A percentile compares a stretch with the other conserved stretches of the same genome.
Evolutionary conservation across 1,140 invertebrate genomes (phyloP).

Genomic region (Eumaeus atala): DNA sequence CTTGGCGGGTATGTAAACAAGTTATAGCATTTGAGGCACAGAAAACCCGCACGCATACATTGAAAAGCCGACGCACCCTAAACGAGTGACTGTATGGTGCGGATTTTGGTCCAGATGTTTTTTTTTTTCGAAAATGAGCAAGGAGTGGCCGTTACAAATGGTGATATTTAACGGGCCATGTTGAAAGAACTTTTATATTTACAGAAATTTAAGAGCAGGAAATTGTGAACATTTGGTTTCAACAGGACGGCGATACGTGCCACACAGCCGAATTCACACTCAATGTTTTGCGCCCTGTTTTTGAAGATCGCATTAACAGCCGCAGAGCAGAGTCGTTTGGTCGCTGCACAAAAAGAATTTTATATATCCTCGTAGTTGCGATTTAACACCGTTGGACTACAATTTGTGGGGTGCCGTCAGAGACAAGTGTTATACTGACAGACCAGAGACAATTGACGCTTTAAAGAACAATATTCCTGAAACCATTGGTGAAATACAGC

Average conservation of each 20-base stretch:
- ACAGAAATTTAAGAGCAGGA: background rate
- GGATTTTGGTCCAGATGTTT: conserved; percentile 5
- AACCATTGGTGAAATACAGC: conserved; percentile 13
- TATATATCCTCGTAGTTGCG: conserved; percentile 16
- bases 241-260: conserved; percentile 6
- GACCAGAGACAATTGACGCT: conserved; percentile 21
- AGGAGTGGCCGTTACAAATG: conserved; percentile 4
- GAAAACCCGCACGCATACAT: conserved; percentile 8
- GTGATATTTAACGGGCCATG: conserved; percentile 1
- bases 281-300: conserved; percentile 14
- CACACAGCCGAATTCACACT: no score
- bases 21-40: background rate
- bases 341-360: no score
- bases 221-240: conserved; percentile 4
- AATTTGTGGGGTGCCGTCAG: conserved; percentile 21
- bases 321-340: conserved; percentile 21
- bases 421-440: conserved; percentile 19
- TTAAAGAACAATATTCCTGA: conserved; percentile 17
- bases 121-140: conserved; percentile 11
- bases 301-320: conserved; percentile 17
- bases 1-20: background rate
- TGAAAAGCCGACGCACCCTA: conserved; percentile 11
- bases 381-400: conserved; percentile 25
- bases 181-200: background rate
- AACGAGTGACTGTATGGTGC: conserved; percentile 15